Evolutionary conservation across 2,888 invertebrate genomes (phyloP), one percentile per base, ranked within the genome.

Genomic region (Cephus spinipes): DNA sequence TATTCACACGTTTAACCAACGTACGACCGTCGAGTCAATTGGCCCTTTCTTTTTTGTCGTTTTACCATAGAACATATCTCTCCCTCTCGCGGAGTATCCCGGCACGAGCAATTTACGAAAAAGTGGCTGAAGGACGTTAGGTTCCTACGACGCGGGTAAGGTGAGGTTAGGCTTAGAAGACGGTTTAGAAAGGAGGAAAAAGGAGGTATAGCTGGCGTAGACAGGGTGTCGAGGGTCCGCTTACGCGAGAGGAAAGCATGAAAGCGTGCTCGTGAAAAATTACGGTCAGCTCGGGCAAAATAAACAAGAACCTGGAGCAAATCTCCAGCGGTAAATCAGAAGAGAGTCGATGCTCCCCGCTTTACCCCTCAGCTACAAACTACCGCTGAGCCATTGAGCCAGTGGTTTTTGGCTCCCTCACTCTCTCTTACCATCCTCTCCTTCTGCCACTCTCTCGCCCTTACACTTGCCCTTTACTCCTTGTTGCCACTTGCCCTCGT

Each of bases 291-390:
- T 77, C 71, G 34, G 79, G 73, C 55, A 80, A 83, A 83, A 85
- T 83, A 84, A 85, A 85, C 82, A 84, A 81, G 78, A 79, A 81
- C 74, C 73, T 73, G 69, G 76, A 80, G 77, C 80, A 81, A 83
- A 84, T 83, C 81, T 77, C 75, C 76, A 69, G 73, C 76, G 77
- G 80, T 85, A 85, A 84, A 84, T 85, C 85, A 84, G 75, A 78
- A 34, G 69, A 23, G 77, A 74, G 78, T 79, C 82, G 80, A 83
- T 85, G 73, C 76, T 31, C 71, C 31, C 33, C 71, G 1, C 71
- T 32, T 12, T 15, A 33, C 32, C 71, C 31, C 71, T 33, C 6
- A 6, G 71, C 71, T 33, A 33, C 71, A 3, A 71, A 33, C 71
- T 9, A 12, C 71, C 15, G 32, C 71, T 12, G 71, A 71, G 71